These are phyloP conservation scores for Aegithalos caudatus DNA, from an alignment of 2,113 vertebrate species.

Conservation along the genomic window DNA sequence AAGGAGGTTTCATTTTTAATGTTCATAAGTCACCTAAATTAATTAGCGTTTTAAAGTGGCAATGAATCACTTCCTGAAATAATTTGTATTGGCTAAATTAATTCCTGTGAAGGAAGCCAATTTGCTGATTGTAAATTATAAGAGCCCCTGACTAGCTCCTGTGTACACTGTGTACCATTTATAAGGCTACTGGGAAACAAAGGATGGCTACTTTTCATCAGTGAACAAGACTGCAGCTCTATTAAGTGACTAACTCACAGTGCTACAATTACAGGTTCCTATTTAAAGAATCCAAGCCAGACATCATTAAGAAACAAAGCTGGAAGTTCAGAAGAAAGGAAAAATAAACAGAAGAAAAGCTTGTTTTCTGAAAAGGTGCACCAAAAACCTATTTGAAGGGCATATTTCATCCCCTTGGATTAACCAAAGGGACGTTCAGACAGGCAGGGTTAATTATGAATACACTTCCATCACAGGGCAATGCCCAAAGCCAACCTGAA, in stretches of 20 bases:
- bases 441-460: neutral
- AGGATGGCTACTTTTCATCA: slow-evolving; percentile 39
- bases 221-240: neutral
- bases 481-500: neutral
- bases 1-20: slow-evolving; percentile 48
- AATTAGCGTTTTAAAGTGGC: slow-evolving; percentile 40
- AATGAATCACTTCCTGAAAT: slow-evolving; percentile 60
- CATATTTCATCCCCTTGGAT: neutral
- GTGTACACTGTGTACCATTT: neutral
- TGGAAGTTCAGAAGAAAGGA: neutral
- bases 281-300: slow-evolving; percentile 22
- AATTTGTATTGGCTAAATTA: slow-evolving; percentile 59
- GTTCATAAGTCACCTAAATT: slow-evolving; percentile 46
- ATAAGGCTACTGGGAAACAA: slow-evolving; percentile 43
- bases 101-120: slow-evolving; percentile 52
- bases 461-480: neutral
- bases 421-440: neutral
- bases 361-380: neutral
- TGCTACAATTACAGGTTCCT: neutral
- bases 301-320: neutral
- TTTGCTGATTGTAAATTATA: slow-evolving; percentile 48
- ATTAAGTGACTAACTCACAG: neutral
- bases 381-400: neutral
- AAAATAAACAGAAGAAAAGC: neutral
- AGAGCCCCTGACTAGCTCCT: slow-evolving; percentile 2